Evolutionary conservation across 2,888 invertebrate genomes (phyloP), one percentile per base, ranked within the genome.

Genomic region (Xestia sexstrigata): DNA sequence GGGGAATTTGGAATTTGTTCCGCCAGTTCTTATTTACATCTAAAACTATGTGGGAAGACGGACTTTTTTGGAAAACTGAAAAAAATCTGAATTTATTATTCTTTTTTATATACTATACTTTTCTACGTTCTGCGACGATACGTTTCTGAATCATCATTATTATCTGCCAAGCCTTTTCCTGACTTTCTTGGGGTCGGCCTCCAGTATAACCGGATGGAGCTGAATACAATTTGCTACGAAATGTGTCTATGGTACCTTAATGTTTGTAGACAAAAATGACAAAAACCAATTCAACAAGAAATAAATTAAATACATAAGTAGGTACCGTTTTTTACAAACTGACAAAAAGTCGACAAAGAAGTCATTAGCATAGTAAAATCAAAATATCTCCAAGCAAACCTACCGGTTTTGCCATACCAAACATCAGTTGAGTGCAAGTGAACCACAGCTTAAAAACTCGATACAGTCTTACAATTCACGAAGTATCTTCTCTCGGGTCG

Each of bases 381-480:
- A n/a, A 65, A 13, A 63, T 39, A 39, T 17, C 8, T 60, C 8
- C 2, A 60, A 62, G 1, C 20, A 60, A 62, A 60, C 17, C n/a
- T 4, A 60, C 60, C 30, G 60, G 30, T 30, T 30, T 20, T 60
- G 20, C 9, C 17, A 4, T 62, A 9, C 35, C 26, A 47, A 80
- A 73, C 52, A 45, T 45, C 30, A 47, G 30, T 81, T 65, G 52
- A 78, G 74, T 63, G 2, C 73, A 4, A 39, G 26, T 26, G 11
- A 15, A 60, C 2, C 15, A n/a, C 52, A 76, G 60, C 45, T 52
- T 60, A 23, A 26, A 23, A 76, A 82, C 45, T 82, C n/a, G 20
- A 52, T 58, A 47, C 20, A 42, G n/a, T 65, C 23, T 55, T 52
- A 55, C 78, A 30, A 45, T 55, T 77, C 47, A 47, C 52, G 39